A percentile compares a stretch with the other conserved stretches of the same genome.
These are phyloP conservation scores for Meteorus sp. DNA, from an alignment of 1,140 invertebrate species.

Conservation along the genomic window DNA sequence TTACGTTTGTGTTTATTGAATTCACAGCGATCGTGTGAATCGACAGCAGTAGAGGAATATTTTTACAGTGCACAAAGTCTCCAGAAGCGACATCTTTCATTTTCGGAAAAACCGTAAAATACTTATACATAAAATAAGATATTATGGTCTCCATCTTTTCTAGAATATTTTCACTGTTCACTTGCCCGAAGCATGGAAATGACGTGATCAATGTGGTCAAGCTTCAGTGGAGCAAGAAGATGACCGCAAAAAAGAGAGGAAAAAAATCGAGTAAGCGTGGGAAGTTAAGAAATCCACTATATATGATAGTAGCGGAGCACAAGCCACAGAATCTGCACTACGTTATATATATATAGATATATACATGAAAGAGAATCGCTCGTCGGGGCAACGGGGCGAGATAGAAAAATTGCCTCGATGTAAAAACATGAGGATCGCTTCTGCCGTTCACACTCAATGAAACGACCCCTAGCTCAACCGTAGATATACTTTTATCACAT, in stretches of 20 bases:
- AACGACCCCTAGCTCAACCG: conserved; percentile 40
- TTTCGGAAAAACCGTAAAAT: no score
- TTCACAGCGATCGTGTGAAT: no score
- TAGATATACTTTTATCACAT: conserved; percentile 24
- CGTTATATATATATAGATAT: not conserved
- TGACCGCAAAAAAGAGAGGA: conserved; percentile 6
- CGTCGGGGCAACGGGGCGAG: conserved; percentile 50
- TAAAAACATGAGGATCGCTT: conserved; percentile 59
- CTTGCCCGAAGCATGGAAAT: not conserved
- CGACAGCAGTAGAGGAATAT: no score
- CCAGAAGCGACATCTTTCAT: no score
- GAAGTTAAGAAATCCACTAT: conserved; percentile 25
- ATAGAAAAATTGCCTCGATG: conserved; percentile 60
- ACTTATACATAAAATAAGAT: no score
- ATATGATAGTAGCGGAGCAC: conserved; percentile 7
- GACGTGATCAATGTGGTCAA: conserved; percentile 14
- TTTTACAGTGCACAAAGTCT: no score
- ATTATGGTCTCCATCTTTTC: not conserved
- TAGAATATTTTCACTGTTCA: conserved; percentile 1
- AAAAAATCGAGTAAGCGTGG: conserved; percentile 15
- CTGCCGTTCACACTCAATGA: conserved; percentile 53
- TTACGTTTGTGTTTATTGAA: no score
- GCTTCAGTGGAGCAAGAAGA: conserved; percentile 27
- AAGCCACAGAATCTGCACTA: not conserved
- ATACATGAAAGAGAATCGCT: conserved; percentile 30